Base-by-base conservation (phyloP, 30 jellyfish, hydroid and myxozoan species). In the Catostylus mosaicus region DNA sequence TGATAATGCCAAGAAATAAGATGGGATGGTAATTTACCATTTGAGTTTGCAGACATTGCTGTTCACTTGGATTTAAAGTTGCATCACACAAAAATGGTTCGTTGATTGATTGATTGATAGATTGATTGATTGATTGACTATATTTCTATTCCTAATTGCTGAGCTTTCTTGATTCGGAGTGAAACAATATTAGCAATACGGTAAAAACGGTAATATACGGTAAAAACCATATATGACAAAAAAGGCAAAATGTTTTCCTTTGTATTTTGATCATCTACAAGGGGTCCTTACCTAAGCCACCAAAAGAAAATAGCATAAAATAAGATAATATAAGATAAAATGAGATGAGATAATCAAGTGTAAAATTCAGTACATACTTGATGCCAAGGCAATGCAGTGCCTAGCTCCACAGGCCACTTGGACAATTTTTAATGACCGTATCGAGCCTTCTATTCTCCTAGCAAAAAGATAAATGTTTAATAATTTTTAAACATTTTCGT, bases 321-420 rank as follows among this genome's bases (percentile, higher is more conserved):
- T 7, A 40, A 40, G 7, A 40, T 40, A 40, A 40, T 40, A 40
- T 40, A 40, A 14, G 12, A 40, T 40, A 40, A 40, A 40, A 71
- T 32, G 6, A 78, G 29, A 71, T 14, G 34, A 40, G 7, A 40
- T 40, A 40, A 40, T 40, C 7, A 14, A 40, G 14, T 40, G 14
- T 40, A 40, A 40, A 5, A 14, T 40, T 40, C 14, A 40, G 35
- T 26, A 81, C 91, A 31, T 24, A 92, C 98, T 92, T 47, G 91
- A 26, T 46, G 87, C 50, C 57, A 92, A 57, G 7, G 96, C 98
- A 77, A 86, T 22, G 59, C 96, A 82, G 54, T 92, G 98, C 26
- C 72, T 22, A 23, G 80, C 90, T 63, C 98, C 98, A 73, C 98
- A 86, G 2, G 94, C 68, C 7, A 87, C 86, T 46, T 68, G 95